phyloP scores from a whole-genome alignment of 2,888 invertebrate species.

The Phyllotreta striolata region DNA sequence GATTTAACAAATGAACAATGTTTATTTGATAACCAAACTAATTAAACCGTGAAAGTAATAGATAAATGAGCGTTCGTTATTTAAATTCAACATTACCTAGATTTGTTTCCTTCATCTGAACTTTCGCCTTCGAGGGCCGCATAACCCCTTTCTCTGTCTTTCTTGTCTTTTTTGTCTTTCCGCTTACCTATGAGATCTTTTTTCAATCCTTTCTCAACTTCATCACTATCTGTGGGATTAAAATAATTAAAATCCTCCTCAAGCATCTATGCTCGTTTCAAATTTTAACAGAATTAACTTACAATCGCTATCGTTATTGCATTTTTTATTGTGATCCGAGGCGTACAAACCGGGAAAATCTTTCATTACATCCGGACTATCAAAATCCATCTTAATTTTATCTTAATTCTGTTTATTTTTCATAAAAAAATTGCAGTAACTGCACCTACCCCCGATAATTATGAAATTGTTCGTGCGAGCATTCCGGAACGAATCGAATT shows the following conservation, averaged over 20 bases:
- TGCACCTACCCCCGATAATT: conserved; percentile 8
- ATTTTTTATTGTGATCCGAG: conserved; percentile 77
- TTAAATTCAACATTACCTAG: conserved; percentile 41
- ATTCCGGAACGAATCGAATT: neutral
- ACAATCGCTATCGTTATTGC: conserved; percentile 84
- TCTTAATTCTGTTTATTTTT: conserved; percentile 26
- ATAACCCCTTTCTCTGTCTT: conserved; percentile 90
- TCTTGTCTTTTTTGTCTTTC: conserved; percentile 85
- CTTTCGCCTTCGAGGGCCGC: conserved; percentile 93
- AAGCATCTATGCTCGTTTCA: neutral
- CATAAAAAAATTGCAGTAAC: conserved; percentile 9
- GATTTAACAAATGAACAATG: neutral
- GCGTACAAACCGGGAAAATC: conserved; percentile 90
- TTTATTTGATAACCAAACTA: neutral
- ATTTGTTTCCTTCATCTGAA: conserved; percentile 78
- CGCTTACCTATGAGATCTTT: conserved; percentile 81
- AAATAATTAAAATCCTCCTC: too few species aligned
- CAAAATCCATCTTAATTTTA: conserved; percentile 85
- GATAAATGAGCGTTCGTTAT: neutral
- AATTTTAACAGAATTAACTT: conserved; percentile 45
- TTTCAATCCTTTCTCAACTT: conserved; percentile 79
- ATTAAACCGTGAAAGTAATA: neutral
- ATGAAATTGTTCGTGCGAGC: neutral
- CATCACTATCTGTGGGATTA: conserved; percentile 77
- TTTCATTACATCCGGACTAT: conserved; percentile 89